A percentile compares a stretch with the other conserved stretches of the same genome.
These are phyloP conservation scores for Donacobius atricapilla DNA, from an alignment of 2,113 vertebrate species.

Conservation along the genomic window DNA sequence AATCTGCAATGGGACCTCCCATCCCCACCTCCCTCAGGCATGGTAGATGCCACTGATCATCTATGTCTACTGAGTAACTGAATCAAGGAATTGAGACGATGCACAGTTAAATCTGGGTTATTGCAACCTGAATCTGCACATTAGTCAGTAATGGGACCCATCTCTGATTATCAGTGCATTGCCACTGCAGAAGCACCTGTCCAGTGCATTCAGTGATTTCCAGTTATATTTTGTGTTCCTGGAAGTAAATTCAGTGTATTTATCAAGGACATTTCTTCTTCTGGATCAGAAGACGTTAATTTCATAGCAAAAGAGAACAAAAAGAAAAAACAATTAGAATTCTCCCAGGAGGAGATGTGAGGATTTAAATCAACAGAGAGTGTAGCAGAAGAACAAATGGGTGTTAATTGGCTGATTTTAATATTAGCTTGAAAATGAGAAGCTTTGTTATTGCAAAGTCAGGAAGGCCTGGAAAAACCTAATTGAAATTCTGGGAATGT, in stretches of 20 bases:
- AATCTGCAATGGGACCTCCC: not conserved
- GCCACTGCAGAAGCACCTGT: not conserved
- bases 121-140: not conserved
- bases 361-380: not conserved
- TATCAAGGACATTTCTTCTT: not conserved
- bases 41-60: not conserved
- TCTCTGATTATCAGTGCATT: not conserved
- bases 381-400: not conserved
- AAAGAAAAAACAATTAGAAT: not conserved
- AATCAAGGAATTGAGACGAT: not conserved
- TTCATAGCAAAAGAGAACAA: not conserved
- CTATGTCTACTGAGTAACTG: not conserved
- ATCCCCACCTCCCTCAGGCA: not conserved
- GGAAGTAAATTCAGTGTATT: not conserved
- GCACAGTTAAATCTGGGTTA: not conserved
- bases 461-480: not conserved
- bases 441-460: not conserved
- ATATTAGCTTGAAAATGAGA: not conserved
- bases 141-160: not conserved
- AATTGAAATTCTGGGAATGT: not conserved
- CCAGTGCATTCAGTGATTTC: not conserved
- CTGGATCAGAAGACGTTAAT: not conserved
- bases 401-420: not conserved
- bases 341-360: not conserved
- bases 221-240: not conserved